phyloP scores from a whole-genome alignment of 2,797 vertebrate genomes.

The Oreonectes daqikongensis region DNA sequence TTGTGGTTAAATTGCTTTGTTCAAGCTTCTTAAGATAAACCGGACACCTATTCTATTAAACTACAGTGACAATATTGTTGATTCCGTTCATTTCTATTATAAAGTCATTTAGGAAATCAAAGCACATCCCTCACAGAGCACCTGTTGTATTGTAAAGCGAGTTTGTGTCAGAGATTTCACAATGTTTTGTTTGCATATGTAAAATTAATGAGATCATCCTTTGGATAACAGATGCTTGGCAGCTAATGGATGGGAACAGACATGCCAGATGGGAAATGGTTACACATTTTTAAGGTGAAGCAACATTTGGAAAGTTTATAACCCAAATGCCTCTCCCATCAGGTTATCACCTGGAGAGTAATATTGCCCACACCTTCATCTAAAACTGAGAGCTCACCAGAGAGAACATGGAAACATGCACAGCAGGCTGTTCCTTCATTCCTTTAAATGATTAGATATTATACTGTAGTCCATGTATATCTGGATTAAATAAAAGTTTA shows the following conservation, averaged over 20 bases:
- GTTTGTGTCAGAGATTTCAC: background rate
- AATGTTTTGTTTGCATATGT: constrained; percentile 13
- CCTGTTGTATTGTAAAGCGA: background rate
- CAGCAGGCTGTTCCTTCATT: constrained; percentile 20
- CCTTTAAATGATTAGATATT: constrained; percentile 16
- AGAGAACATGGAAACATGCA: constrained; percentile 24
- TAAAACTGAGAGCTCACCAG: constrained; percentile 34
- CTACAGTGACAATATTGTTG: background rate
- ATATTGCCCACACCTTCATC: constrained; percentile 25
- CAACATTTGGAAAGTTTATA: constrained; percentile 22
- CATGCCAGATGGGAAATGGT: constrained; percentile 26
- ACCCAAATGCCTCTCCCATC: constrained; percentile 30
- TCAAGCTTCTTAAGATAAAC: background rate
- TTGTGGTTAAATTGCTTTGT: background rate
- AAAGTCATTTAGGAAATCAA: background rate
- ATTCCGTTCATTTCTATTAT: constrained; percentile 15
- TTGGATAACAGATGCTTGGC: constrained; percentile 22
- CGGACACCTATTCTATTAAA: background rate
- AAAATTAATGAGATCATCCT: constrained; percentile 26
- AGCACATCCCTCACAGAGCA: background rate
- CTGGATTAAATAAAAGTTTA: constrained; percentile 20
- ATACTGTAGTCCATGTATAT: too few species aligned
- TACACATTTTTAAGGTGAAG: constrained; percentile 26
- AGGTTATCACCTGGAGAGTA: constrained; percentile 30
- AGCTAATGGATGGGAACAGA: constrained; percentile 19